These are phyloP conservation scores for Pseudois nayaur DNA, from an alignment of 2,113 vertebrate species.

Conservation along the genomic window DNA sequence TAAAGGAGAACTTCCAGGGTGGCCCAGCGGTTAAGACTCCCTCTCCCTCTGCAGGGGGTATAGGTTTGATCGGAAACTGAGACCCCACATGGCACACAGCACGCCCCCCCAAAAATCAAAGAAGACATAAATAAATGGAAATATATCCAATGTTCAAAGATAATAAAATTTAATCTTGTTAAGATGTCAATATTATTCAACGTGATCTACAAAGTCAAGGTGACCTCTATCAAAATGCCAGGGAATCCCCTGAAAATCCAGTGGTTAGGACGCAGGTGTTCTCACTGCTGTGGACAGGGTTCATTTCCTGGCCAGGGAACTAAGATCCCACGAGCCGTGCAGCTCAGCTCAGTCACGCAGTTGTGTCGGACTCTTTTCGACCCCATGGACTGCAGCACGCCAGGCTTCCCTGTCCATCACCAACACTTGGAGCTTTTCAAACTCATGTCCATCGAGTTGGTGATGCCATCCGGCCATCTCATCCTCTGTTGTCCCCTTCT, in stretches of 20 bases:
- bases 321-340: neutral
- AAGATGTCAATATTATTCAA: neutral
- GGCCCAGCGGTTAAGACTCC: neutral
- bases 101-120: neutral
- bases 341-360: no score
- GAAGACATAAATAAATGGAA: neutral
- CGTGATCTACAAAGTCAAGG: neutral
- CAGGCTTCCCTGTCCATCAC: neutral
- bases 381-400: neutral
- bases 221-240: neutral
- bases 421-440: neutral
- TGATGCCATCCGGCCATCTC: neutral
- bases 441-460: neutral
- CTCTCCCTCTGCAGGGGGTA: neutral
- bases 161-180: neutral
- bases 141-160: neutral
- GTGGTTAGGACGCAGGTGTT: neutral
- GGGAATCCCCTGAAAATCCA: neutral
- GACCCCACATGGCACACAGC: neutral
- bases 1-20: neutral
- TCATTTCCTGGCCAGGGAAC: neutral
- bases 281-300: neutral
- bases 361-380: rapidly evolving
- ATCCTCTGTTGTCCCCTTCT: neutral
- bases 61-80: neutral